Percentiles rank a stretch among this genome's conserved stretches.
Conservation (phyloP, 2,113 vertebrate species). For the Anseranas semipalmata region DNA sequence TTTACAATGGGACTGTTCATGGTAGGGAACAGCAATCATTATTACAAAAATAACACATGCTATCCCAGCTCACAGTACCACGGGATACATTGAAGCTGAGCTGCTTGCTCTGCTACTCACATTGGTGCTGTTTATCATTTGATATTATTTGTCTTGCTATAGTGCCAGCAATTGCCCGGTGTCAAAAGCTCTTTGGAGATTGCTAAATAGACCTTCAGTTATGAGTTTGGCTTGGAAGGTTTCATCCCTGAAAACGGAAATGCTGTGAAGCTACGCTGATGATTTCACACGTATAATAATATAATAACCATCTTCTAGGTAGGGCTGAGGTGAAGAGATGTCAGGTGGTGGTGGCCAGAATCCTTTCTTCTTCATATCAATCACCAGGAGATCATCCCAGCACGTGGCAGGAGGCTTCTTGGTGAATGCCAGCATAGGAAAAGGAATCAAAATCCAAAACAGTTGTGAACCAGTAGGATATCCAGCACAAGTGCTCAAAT, state of each 20-base stretch:
- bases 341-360: background rate
- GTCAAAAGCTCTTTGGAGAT: background rate
- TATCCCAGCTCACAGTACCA: background rate
- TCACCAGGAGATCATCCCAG: background rate
- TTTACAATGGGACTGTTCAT: background rate
- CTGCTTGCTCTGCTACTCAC: background rate
- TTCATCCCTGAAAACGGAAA: background rate
- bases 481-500: background rate
- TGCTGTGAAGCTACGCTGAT: background rate
- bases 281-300: background rate
- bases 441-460: background rate
- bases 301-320: background rate
- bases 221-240: background rate
- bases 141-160: background rate
- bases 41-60: background rate
- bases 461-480: slow-evolving; percentile 2
- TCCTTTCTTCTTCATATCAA: background rate
- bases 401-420: background rate
- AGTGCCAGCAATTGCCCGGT: background rate
- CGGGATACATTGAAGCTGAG: accelerated
- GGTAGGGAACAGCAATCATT: background rate
- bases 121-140: background rate
- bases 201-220: background rate
- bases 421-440: background rate
- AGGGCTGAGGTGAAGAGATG: background rate